Evolutionary conservation across 2,797 vertebrate genomes (phyloP), one percentile per base, ranked within the genome.

Genomic region (Thamnophis elegans): DNA sequence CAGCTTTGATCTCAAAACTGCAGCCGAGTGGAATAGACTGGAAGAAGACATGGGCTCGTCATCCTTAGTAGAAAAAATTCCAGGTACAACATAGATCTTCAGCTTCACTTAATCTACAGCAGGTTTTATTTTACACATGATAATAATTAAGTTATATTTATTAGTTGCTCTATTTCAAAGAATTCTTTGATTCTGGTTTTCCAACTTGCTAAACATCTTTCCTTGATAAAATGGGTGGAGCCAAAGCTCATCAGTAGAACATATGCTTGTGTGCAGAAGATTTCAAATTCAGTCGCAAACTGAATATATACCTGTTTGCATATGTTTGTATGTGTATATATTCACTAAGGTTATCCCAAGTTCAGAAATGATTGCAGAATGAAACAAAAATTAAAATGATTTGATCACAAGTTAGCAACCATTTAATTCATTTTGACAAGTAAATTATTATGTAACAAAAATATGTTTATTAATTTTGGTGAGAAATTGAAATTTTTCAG

Each of bases 1-100:
- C 94, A 97, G 97, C 96, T 98, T 98, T 0, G 98, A 98, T 93
- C 97, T 98, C 95, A 98, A 97, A 94, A 97, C 96, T 90, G 97
- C 97, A 85, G 95, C 96, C 42, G 98, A 98, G n/a, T 96, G 94
- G 85, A 96, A 93, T 93, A 92, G 91, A 89, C 93, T 93, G 22
- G 96, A 96, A 89, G 96, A 89, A 22, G 97, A 88, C 60, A 89
- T 93, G 68, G 91, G 26, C 88, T 95, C 51, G 2, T 47, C 73
- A 60, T 55, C 89, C 94, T 95, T 94, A 0, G 89, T 97, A 89
- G 94, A 94, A 91, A 97, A 97, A 94, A 97, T 98, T 94, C 96
- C 97, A 98, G 98, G 98, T 98, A 97, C 95, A 94, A 91, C 16
- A 87, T 22, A 47, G 42, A 47, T 6, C 1, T 14, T 56, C 5